A percentile compares a stretch with the other conserved stretches of the same genome.
phyloP scores from a whole-genome alignment of 2,888 invertebrate genomes.

The Apodemia duryi region DNA sequence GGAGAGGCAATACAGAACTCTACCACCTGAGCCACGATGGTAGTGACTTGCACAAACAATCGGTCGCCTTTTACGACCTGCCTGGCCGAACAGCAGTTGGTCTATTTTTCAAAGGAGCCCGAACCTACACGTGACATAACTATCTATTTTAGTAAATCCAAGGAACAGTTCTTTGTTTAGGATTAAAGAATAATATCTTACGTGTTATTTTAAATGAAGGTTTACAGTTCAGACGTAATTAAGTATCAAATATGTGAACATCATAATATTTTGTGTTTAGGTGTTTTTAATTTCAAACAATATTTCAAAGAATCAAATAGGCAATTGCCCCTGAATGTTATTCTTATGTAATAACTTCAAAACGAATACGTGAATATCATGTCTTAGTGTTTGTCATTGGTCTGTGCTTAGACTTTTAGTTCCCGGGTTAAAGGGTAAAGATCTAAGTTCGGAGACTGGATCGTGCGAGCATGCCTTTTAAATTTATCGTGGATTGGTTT shows the following conservation, averaged over 20 bases:
- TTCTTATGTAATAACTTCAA: neutral
- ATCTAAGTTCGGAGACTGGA: constrained; percentile 34
- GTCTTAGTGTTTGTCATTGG: constrained; percentile 14
- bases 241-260: neutral
- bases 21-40: too few species aligned
- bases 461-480: constrained; percentile 32
- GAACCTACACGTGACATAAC: too few species aligned
- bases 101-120: too few species aligned
- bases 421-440: constrained; percentile 36
- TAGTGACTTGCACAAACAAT: too few species aligned
- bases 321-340: neutral
- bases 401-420: constrained; percentile 21
- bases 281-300: neutral
- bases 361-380: constrained; percentile 3
- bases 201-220: too few species aligned
- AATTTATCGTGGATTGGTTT: constrained; percentile 29
- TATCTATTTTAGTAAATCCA: too few species aligned
- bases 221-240: too few species aligned
- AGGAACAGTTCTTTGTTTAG: too few species aligned
- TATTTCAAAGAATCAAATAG: neutral
- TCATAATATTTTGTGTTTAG: neutral
- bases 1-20: too few species aligned
- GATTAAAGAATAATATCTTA: too few species aligned
- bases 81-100: too few species aligned
- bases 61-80: too few species aligned